Conservation (phyloP, 2,888 invertebrate species). For the Caradrina kadenii region DNA sequence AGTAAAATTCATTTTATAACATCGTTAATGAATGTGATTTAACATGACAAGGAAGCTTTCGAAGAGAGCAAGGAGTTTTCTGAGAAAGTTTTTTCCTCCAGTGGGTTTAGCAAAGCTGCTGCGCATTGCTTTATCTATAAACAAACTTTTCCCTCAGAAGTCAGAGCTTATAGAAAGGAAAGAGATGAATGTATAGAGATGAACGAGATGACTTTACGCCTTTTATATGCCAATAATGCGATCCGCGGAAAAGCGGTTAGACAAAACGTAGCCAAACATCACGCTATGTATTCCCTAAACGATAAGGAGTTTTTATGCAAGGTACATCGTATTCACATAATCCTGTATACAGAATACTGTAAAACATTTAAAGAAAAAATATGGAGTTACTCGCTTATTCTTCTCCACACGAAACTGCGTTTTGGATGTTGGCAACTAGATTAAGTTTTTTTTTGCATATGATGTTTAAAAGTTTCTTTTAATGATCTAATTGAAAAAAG, state of each 20-base stretch:
- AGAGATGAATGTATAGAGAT: neutral
- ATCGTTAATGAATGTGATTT: slow-evolving; percentile 9
- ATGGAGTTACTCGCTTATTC: too few species aligned
- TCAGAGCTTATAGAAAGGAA: slow-evolving; percentile 15
- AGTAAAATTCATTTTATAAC: neutral
- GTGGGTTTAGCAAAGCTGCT: slow-evolving; percentile 38
- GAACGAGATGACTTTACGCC: neutral
- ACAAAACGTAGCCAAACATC: neutral
- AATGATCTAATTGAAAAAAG: too few species aligned
- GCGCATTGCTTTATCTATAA: slow-evolving; percentile 42
- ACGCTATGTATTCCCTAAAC: neutral
- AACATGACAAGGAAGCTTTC: slow-evolving; percentile 10
- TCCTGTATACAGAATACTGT: too few species aligned
- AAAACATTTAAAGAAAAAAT: too few species aligned
- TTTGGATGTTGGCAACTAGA: too few species aligned
- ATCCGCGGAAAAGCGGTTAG: neutral
- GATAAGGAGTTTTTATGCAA: too few species aligned
- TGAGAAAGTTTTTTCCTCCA: slow-evolving; percentile 36
- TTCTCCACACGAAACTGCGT: too few species aligned
- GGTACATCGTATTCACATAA: too few species aligned
- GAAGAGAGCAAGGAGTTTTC: slow-evolving; percentile 25
- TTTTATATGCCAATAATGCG: neutral
- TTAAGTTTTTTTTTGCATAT: too few species aligned
- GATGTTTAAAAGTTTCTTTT: too few species aligned
- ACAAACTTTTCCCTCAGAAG: slow-evolving; percentile 29